These are phyloP conservation scores for Cromileptes altivelis DNA, from an alignment of 2,113 vertebrate genomes.

Conservation along the genomic window DNA sequence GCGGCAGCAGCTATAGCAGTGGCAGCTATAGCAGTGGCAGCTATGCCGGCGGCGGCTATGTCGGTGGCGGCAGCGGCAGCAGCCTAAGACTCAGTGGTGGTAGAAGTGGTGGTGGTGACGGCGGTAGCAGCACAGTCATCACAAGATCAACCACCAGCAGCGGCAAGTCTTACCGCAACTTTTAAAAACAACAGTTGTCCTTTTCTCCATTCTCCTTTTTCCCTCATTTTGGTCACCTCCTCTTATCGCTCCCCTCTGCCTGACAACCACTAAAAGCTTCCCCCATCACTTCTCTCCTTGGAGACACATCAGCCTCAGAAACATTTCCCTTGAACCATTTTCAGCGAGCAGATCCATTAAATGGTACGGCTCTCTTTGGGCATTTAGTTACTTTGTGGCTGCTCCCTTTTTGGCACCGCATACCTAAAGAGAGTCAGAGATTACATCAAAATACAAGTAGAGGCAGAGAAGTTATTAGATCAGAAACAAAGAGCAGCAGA, in stretches of 20 bases:
- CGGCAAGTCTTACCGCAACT: accelerated
- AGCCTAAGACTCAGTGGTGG: too few relatives aligned
- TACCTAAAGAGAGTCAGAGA: conserved; percentile 26
- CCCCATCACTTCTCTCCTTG: neutral
- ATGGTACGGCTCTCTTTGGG: neutral
- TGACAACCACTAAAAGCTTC: neutral
- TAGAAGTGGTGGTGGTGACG: neutral
- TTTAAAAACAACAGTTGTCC: conserved; percentile 33
- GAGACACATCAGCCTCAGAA: conserved; percentile 23
- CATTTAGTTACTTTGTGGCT: neutral
- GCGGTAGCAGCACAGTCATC: neutral
- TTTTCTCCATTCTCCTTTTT: conserved; percentile 12
- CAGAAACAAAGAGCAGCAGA: conserved; percentile 50
- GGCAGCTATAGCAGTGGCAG: neutral
- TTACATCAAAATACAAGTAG: conserved; percentile 33
- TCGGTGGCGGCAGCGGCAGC: neutral
- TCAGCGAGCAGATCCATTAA: conserved; percentile 10
- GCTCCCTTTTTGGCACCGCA: neutral
- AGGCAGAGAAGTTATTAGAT: conserved; percentile 42
- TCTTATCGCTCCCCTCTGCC: conserved; percentile 2
- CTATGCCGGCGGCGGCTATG: too few relatives aligned
- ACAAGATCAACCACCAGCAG: neutral
- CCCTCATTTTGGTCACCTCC: conserved; percentile 26
- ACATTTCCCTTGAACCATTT: conserved; percentile 8
- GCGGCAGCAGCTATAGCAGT: neutral